Evolutionary conservation across 2,888 invertebrate species (phyloP).

Genomic region (Conistra vaccinii): DNA sequence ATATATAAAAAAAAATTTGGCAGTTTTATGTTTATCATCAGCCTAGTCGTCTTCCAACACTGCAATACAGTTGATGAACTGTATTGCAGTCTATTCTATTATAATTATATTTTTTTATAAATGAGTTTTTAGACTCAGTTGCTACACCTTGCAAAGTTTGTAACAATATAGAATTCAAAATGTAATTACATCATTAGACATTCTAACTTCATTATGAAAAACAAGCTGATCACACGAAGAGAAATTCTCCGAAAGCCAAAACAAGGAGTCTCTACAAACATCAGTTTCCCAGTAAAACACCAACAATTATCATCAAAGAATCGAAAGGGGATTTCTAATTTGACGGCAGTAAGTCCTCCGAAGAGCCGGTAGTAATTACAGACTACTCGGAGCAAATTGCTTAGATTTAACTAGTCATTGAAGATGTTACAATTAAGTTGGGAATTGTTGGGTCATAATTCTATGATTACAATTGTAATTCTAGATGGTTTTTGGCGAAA

Average conservation of each 20-base stretch:
- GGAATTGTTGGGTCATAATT: conserved; percentile 49
- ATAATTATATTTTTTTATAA: not conserved
- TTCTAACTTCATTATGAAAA: not conserved
- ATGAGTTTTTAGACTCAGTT: not conserved
- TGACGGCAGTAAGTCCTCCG: conserved; percentile 55
- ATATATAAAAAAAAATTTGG: too few species aligned
- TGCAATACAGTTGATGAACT: too few species aligned
- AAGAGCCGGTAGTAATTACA: conserved; percentile 64
- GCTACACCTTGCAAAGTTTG: not conserved
- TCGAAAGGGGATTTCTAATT: conserved; percentile 63
- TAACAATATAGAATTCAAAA: not conserved
- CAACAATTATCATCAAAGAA: conserved; percentile 65
- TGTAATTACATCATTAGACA: not conserved
- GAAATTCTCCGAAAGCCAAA: not conserved
- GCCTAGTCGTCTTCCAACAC: not conserved
- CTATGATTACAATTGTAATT: conserved; percentile 44
- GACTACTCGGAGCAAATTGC: conserved; percentile 59
- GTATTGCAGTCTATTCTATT: not conserved
- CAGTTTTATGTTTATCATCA: not conserved
- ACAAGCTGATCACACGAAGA: not conserved
- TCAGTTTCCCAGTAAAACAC: conserved; percentile 39
- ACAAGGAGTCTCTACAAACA: conserved; percentile 9
- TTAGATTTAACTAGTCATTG: conserved; percentile 64
- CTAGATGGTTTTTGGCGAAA: conserved; percentile 1
- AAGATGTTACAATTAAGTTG: conserved; percentile 61